Conservation (phyloP, 2,113 vertebrate genomes). For the Proterorhinus semilunaris region DNA sequence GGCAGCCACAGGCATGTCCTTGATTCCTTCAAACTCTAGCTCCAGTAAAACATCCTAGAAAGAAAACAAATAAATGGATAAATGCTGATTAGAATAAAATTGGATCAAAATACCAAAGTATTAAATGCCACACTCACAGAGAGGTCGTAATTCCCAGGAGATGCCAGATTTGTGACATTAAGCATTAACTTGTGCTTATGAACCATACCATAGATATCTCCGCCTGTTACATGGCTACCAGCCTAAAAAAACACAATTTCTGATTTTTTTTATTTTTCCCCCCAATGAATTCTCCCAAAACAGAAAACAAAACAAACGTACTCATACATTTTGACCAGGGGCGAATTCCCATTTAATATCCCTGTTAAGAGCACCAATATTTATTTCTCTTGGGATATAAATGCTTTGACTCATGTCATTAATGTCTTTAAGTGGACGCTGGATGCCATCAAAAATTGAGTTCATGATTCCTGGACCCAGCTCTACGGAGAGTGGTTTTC, state of each 20-base stretch:
- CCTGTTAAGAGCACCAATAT: conserved; percentile 91
- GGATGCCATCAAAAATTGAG: conserved; percentile 98
- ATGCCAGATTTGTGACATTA: conserved; percentile 91
- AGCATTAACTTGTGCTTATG: conserved; percentile 96
- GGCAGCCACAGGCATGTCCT: conserved; percentile 98
- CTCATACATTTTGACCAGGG: conserved; percentile 86
- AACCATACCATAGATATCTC: conserved; percentile 92
- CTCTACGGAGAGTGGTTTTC: conserved; percentile 95
- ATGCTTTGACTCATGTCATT: conserved; percentile 91
- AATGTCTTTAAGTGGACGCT: conserved; percentile 93
- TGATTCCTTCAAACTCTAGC: conserved; percentile 93
- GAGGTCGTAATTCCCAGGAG: conserved; percentile 90
- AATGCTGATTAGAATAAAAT: not conserved
- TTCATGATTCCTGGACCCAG: conserved; percentile 97
- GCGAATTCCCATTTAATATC: conserved; percentile 94
- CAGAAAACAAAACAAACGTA: conserved; percentile 51
- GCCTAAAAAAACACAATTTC: conserved; percentile 67
- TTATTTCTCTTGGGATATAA: conserved; percentile 96
- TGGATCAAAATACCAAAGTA: not conserved
- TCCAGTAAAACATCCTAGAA: conserved; percentile 93
- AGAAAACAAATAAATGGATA: conserved; percentile 66
- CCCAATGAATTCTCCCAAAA: not conserved
- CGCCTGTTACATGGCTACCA: conserved; percentile 95
- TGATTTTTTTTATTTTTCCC: not conserved
- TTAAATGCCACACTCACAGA: conserved; percentile 80